Evolutionary conservation across 2,113 vertebrate species (phyloP).

Genomic region (Catharus minimus): DNA sequence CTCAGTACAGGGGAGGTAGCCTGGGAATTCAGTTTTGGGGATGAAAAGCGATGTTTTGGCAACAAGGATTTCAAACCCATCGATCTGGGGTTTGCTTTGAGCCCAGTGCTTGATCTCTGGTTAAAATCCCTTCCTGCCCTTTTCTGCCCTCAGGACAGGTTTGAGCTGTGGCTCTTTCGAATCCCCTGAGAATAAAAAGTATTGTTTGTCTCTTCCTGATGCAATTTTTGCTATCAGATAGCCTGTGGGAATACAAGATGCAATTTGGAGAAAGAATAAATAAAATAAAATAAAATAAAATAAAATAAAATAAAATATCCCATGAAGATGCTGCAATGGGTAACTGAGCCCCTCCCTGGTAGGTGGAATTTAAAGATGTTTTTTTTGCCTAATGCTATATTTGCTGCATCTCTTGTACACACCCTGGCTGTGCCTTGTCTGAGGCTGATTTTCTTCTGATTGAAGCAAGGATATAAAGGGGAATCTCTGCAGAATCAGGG

Average conservation of each 20-base stretch:
- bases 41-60: constrained; percentile 27
- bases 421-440: not conserved
- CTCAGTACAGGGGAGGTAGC: not conserved
- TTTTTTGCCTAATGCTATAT: not conserved
- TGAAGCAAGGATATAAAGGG: not conserved
- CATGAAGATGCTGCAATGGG: not conserved
- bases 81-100: not conserved
- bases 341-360: not conserved
- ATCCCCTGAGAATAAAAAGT: not conserved
- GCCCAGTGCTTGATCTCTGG: accelerated
- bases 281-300: not conserved
- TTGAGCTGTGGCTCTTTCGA: not conserved
- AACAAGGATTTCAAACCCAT: constrained; percentile 27
- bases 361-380: not conserved
- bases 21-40: not conserved
- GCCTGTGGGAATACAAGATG: not conserved
- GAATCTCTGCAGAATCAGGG: not conserved
- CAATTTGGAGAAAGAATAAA: not conserved
- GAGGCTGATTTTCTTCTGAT: not conserved
- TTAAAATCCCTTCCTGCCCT: not conserved
- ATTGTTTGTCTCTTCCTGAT: not conserved
- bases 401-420: not conserved
- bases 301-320: not conserved
- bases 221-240: not conserved
- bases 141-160: constrained; percentile 10